Evolutionary conservation across 37 sponge, comb jelly and placozoan genomes (phyloP).

Genomic region (Halisarca cf. caerulea): DNA sequence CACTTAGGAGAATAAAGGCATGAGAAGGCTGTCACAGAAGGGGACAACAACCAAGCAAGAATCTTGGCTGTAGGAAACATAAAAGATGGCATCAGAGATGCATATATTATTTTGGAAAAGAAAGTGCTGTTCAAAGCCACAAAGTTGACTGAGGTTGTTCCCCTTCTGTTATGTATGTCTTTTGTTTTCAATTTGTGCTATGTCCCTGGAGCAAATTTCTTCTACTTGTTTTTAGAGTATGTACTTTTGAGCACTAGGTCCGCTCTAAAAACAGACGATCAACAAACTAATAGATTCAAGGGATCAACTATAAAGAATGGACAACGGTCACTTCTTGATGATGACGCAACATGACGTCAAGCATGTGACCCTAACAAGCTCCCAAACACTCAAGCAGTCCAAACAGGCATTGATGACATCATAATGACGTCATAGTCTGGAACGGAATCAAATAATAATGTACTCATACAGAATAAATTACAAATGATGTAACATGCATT

Average conservation of each 20-base stretch:
- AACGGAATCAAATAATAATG: too few relatives aligned
- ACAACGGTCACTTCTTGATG: too few relatives aligned
- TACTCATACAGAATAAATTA: too few relatives aligned
- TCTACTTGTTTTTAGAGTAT: neutral
- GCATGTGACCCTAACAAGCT: too few relatives aligned
- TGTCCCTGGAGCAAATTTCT: neutral
- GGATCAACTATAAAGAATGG: too few relatives aligned
- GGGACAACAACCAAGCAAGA: neutral
- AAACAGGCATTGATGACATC: too few relatives aligned
- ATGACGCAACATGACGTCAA: too few relatives aligned
- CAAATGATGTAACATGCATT: too few relatives aligned
- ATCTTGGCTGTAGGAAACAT: conserved; percentile 7
- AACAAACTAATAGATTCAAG: too few relatives aligned
- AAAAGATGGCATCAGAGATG: neutral
- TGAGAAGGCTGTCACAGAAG: neutral
- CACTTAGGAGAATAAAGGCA: neutral
- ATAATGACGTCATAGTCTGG: too few relatives aligned
- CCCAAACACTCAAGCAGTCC: too few relatives aligned
- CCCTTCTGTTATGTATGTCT: neutral
- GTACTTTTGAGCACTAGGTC: neutral
- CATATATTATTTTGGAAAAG: neutral
- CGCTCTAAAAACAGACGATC: too few relatives aligned
- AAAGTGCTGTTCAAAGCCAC: conserved; percentile 4
- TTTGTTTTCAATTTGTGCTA: conserved; percentile 3
- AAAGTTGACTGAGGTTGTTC: neutral